Conservation (phyloP, 2,888 invertebrate genomes). For the Drosophila testacea region DNA sequence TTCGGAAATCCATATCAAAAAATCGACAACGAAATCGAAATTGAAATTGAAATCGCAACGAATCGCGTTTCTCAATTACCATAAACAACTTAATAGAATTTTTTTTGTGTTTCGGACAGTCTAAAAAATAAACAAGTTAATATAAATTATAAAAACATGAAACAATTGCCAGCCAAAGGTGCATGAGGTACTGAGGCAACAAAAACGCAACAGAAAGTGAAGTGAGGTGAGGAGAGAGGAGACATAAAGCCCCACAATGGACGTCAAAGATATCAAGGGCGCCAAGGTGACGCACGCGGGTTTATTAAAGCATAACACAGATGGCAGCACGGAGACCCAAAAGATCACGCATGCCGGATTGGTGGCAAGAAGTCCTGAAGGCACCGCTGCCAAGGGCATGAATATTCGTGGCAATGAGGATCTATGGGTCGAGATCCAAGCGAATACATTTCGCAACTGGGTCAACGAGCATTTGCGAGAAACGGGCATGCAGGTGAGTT, state of each 20-base stretch:
- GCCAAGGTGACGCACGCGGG: constrained; percentile 88
- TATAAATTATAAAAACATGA: constrained; percentile 40
- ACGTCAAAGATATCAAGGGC: constrained; percentile 86
- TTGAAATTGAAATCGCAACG: constrained; percentile 31
- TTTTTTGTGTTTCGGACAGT: constrained; percentile 8
- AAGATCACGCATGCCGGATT: constrained; percentile 91
- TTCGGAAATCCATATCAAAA: constrained; percentile 37
- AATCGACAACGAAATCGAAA: constrained; percentile 26
- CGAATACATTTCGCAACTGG: constrained; percentile 98
- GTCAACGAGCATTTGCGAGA: constrained; percentile 96
- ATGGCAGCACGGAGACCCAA: constrained; percentile 87
- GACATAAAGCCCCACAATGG: constrained; percentile 72
- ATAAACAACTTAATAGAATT: constrained; percentile 36
- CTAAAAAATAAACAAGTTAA: background rate
- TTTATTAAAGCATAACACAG: constrained; percentile 86
- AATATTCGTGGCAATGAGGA: constrained; percentile 97
- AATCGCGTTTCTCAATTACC: constrained; percentile 42
- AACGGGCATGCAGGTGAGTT: constrained; percentile 88
- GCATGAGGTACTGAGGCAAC: constrained; percentile 42
- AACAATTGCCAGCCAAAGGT: constrained; percentile 41
- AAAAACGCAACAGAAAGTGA: constrained; percentile 27
- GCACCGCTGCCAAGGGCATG: constrained; percentile 98
- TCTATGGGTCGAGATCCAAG: constrained; percentile 98
- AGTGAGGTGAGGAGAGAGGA: constrained; percentile 22
- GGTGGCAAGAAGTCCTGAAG: constrained; percentile 95